Base-by-base conservation (phyloP, 2,888 invertebrate species). In the Aleiodes alternator region DNA sequence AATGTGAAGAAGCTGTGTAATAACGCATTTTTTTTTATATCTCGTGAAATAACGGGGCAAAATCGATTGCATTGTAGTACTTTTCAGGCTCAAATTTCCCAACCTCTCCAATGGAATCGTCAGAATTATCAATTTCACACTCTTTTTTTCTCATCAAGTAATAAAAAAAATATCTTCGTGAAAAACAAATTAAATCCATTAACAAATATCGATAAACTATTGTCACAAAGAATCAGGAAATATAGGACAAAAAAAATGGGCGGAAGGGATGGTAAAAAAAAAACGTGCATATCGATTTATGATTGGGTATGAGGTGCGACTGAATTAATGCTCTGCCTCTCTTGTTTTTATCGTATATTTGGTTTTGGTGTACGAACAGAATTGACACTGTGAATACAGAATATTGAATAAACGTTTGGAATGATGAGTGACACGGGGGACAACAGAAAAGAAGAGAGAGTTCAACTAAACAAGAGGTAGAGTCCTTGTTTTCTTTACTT, bases 321-420 rank as follows among this genome's bases (percentile, higher is more conserved):
- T 72, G 77, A 80, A 79, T 78, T 78, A 79, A 74, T 72, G 75
- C 69, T 78, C 12, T 76, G 71, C 69, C 53, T 77, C 61, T 72
- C 64, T 79, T 78, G 72, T 76, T 34, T 76, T 78, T 77, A 76
- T 38, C 74, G 70, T 69, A 72, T 79, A 78, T 79, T 79, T 76
- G 75, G 75, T 74, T 75, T 70, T 57, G 72, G 71, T 73, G 72
- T 75, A 72, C 70, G 71, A 75, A 69, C 72, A 72, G 61, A 76
- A 77, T 72, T 53, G 64, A 72, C 70, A 72, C 29, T 57, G 68
- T 51, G 68, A 53, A 74, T 64, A 38, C 64, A 64, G 73, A 76
- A 76, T 78, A 78, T 77, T 71, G 75, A 79, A 71, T 75, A 75
- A 76, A 73, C 72, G 64, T 9, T 59, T 53, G 50, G 70, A 77